phyloP scores from a whole-genome alignment of 2,888 invertebrate genomes.

The Ectemnius continuus region DNA sequence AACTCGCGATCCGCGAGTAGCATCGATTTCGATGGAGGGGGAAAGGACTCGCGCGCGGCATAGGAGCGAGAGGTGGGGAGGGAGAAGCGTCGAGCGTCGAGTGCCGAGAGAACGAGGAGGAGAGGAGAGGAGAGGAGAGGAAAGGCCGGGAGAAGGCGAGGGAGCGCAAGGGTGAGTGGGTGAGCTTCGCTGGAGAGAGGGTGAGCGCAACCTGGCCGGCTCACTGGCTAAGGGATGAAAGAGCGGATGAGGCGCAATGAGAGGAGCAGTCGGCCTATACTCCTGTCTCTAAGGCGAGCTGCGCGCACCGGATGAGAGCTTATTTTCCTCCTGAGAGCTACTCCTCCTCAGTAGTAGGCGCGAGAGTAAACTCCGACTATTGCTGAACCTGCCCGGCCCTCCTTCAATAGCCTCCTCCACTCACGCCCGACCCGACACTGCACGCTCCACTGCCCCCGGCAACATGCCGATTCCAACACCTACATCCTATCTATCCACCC shows the following conservation, averaged over 20 bases:
- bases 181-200: conserved; percentile 50
- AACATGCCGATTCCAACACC: conserved; percentile 7
- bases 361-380: conserved; percentile 30
- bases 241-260: conserved; percentile 41
- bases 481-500: background rate
- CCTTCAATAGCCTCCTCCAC: background rate
- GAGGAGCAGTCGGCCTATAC: conserved; percentile 54
- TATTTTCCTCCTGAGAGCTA: conserved; percentile 35
- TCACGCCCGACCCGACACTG: background rate
- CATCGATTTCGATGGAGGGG: conserved; percentile 72
- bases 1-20: conserved; percentile 70
- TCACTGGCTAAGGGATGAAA: conserved; percentile 17
- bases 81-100: conserved; percentile 5
- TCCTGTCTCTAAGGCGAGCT: conserved; percentile 31
- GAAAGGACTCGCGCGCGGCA: conserved; percentile 57
- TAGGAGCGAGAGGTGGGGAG: conserved; percentile 36
- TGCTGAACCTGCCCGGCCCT: conserved; percentile 14
- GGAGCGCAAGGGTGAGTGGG: conserved; percentile 23
- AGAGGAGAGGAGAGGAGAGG: conserved; percentile 29
- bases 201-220: conserved; percentile 18
- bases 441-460: conserved; percentile 13
- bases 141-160: conserved; percentile 21
- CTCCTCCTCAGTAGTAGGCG: conserved; percentile 29
- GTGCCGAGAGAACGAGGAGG: conserved; percentile 16
- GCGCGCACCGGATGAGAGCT: conserved; percentile 38